Conservation (phyloP, 35 echinoderm and acorn worm genomes). For the Diadema setosum region DNA sequence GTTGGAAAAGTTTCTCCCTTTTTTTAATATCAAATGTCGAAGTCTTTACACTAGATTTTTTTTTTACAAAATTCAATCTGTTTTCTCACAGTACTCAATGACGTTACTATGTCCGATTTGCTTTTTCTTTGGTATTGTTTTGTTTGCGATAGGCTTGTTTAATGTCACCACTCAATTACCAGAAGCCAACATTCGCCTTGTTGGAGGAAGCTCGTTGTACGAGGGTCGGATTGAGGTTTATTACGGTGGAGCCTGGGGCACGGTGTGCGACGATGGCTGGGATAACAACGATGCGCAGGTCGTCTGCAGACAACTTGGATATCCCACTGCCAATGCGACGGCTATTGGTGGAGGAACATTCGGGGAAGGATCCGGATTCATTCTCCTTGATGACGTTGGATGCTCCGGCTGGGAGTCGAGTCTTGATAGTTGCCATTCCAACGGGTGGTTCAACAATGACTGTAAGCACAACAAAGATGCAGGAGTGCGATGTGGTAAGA, state of each 20-base stretch:
- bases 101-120: too few relatives aligned
- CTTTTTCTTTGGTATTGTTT: too few relatives aligned
- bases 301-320: neutral
- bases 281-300: conserved; percentile 9
- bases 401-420: conserved; percentile 1
- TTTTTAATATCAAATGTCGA: too few relatives aligned
- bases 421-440: neutral
- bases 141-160: too few relatives aligned
- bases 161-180: too few relatives aligned
- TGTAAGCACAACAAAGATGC: conserved; percentile 21
- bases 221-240: conserved; percentile 24
- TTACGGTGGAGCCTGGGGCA: conserved; percentile 14
- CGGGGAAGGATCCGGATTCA: conserved; percentile 2
- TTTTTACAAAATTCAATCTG: too few relatives aligned
- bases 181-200: too few relatives aligned
- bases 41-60: too few relatives aligned
- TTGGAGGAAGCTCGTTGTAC: too few relatives aligned
- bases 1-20: too few relatives aligned
- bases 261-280: conserved; percentile 25
- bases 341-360: neutral
- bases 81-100: too few relatives aligned
- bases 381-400: neutral
- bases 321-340: neutral
- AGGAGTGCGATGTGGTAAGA: too few relatives aligned
- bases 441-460: neutral